Evolutionary conservation across 2,797 vertebrate species (phyloP).

Genomic region (Myiotriccus ornatus): DNA sequence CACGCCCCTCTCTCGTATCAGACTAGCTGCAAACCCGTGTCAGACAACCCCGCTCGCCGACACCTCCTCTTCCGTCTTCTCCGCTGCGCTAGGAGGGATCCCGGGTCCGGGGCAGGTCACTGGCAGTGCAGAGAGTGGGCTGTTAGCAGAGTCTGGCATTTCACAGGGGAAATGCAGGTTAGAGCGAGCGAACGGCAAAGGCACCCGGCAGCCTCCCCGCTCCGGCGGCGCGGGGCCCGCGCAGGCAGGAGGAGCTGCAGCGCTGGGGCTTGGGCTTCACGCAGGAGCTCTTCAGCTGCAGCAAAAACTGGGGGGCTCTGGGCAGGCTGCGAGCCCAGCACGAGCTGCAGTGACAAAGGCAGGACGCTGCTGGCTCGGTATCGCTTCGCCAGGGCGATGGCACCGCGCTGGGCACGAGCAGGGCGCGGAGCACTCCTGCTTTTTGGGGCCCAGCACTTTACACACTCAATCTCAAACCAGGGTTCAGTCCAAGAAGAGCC

Average conservation of each 20-base stretch:
- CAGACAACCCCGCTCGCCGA: constrained; percentile 22
- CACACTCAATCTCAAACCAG: neutral
- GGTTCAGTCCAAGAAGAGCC: neutral
- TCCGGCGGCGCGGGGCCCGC: neutral
- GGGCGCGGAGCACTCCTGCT: neutral
- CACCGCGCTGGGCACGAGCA: fast-evolving
- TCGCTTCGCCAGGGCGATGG: fast-evolving
- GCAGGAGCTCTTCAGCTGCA: neutral
- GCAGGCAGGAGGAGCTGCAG: neutral
- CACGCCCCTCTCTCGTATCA: neutral
- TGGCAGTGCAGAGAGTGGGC: constrained; percentile 45
- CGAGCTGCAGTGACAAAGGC: neutral
- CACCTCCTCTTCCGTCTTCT: constrained; percentile 31
- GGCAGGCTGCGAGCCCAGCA: neutral
- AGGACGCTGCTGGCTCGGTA: neutral
- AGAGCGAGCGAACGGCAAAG: neutral
- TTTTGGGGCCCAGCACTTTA: neutral
- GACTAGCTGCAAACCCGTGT: constrained; percentile 32
- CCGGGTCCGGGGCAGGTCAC: neutral
- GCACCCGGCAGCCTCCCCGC: neutral
- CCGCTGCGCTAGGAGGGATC: neutral
- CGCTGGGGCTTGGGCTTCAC: neutral
- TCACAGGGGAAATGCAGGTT: constrained; percentile 6
- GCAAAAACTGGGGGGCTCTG: fast-evolving
- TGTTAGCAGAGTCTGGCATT: constrained; percentile 47